Evolutionary conservation across 1,140 invertebrate species (phyloP), one percentile per base, ranked within the genome.

Genomic region (Adelges cooleyi): DNA sequence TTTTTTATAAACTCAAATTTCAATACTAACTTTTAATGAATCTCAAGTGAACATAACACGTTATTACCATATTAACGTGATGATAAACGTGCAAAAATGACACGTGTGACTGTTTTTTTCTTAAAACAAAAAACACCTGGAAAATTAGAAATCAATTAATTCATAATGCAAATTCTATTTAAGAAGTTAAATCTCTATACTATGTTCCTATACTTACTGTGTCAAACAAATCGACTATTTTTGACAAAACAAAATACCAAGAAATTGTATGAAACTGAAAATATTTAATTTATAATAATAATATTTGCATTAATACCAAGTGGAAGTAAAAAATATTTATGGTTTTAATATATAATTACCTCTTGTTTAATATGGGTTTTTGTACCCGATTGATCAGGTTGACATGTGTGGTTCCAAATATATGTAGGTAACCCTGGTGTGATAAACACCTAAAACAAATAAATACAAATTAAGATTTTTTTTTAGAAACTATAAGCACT

Each of bases 181-280:
- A n/a, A n/a, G n/a, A n/a, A 33, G 29, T 33, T 6, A 6, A 33
- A 33, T 33, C n/a, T 33, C 11, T 33, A 33, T 33, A 33, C 11
- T 33, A 77, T 77, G 82, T 42, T 11, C 25, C 4, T 29, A 59
- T 49, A 67, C 69, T 68, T 42, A 69, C 69, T 3, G 69, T 69
- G 23, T 69, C 69, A 2, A 69, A 54, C 36, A 69, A 66, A 29
- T 69, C 69, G 11, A 68, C 46, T 69, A 56, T 77, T 72, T 84
- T 84, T 10, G 82, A 82, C 65, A 82, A 75, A 69, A 80, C 82
- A 71, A 82, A 84, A 79, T 80, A 82, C 81, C 81, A 84, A 9
- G 82, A 72, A 15, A 78, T 80, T 66, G 74, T 75, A 3, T 81
- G 80, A 71, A 84, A 79, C 81, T 82, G 74, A 51, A 75, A 76